These are phyloP conservation scores for Urocolius indicus DNA, from an alignment of 2,113 vertebrate species.

Conservation along the genomic window DNA sequence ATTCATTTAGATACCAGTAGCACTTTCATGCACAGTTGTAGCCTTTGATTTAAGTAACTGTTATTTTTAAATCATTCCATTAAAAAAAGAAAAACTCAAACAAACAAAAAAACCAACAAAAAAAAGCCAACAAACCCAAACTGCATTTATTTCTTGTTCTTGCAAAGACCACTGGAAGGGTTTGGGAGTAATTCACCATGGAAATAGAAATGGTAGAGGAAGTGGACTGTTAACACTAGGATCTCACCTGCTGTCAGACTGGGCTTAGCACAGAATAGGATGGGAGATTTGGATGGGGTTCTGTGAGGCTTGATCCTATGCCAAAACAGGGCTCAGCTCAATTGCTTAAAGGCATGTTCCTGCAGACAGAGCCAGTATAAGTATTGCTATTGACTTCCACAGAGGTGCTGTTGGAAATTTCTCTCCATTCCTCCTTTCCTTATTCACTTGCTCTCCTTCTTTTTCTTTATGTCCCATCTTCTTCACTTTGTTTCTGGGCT, in stretches of 20 bases:
- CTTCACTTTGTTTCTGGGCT: not conserved
- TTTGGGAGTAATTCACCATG: not conserved
- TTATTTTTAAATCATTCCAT: not conserved
- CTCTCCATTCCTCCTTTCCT: not conserved
- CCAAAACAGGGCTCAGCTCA: not conserved
- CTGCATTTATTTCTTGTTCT: not conserved
- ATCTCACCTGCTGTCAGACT: slow-evolving; percentile 14
- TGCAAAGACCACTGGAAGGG: not conserved
- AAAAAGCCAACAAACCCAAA: not conserved
- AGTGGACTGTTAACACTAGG: not conserved
- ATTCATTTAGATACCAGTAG: not conserved
- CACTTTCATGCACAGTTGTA: not conserved
- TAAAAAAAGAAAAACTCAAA: not conserved
- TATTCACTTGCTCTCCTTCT: not conserved
- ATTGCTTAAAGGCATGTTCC: not conserved
- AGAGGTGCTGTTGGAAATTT: fast-evolving
- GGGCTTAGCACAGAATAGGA: not conserved
- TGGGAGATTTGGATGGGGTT: not conserved
- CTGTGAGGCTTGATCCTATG: not conserved
- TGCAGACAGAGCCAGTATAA: not conserved
- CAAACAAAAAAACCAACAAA: too few relatives aligned
- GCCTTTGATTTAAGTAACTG: not conserved
- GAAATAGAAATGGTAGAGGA: not conserved
- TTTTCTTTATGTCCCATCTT: not conserved
- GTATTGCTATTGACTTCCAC: not conserved